Evolutionary conservation across 2,797 vertebrate species (phyloP), one percentile per base, ranked within the genome.

Genomic region (Novumbra hubbsi): DNA sequence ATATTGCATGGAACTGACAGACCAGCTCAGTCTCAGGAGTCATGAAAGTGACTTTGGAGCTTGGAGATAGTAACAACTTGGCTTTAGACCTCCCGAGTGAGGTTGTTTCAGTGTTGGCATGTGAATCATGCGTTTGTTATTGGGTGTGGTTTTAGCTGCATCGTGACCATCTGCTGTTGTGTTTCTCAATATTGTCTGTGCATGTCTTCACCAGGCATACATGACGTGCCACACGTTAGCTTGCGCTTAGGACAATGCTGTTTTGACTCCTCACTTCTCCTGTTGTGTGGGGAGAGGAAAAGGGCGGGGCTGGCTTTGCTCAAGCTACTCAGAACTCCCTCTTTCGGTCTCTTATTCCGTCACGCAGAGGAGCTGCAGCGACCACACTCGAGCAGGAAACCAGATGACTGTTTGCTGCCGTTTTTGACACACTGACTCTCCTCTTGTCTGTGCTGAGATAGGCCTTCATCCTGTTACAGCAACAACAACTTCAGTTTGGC

Each of bases 361-460:
- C 77, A 45, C 41, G 41, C 12, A 45, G 83, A 71, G 83, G 80
- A 68, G 0, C 68, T 77, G 57, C 72, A 57, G 0, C 84, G 87
- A 82, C 2, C 93, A 80, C 84, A 73, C 78, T 86, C 74, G 69
- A 77, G 86, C 92, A 93, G 91, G 92, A 94, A 94, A 78, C 78
- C 69, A 68, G 76, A 38, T 83, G 89, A 73, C 83, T 89, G 87
- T 86, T 91, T 84, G 76, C 75, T 78, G 86, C 82, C 80, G 78
- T 75, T 71, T 48, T 73, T 34, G 57, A 21, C 69, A n/a, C 38
- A 41, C 62, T 57, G 48, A 65, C 67, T 50, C 64, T 57, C 64
- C 27, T 72, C n/a, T 6, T 78, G 24, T 17, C 72, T 76, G 64
- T 34, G 16, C 12, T 0, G 68, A 73, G 41, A 70, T 81, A 74